phyloP scores from a whole-genome alignment of 2,888 invertebrate genomes.

The Coleophora deauratella region DNA sequence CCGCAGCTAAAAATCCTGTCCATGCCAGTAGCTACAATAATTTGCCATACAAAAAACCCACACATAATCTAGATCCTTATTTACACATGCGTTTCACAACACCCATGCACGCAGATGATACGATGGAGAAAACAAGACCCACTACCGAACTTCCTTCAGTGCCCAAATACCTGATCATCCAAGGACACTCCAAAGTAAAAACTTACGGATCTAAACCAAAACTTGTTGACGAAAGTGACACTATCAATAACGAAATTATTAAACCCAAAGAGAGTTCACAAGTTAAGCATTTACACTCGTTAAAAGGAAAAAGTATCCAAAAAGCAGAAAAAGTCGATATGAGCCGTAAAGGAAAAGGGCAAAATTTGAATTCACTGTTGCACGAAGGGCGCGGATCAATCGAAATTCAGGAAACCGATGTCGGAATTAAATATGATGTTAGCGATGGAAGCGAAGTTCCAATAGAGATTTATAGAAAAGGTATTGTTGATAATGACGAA shows the following conservation, averaged over 20 bases:
- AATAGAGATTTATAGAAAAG: conserved; percentile 74
- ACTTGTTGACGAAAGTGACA: conserved; percentile 44
- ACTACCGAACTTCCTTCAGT: conserved; percentile 68
- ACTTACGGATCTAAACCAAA: conserved; percentile 81
- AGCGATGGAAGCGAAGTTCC: conserved; percentile 68
- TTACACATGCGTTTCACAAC: conserved; percentile 63
- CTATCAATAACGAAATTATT: conserved; percentile 65
- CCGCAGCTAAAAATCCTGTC: conserved; percentile 27
- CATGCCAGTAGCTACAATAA: conserved; percentile 37
- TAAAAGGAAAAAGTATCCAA: conserved; percentile 44
- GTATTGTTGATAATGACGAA: conserved; percentile 73
- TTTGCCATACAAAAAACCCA: conserved; percentile 27
- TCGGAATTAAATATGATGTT: conserved; percentile 74
- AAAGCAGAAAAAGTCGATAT: conserved; percentile 34
- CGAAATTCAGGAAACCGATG: conserved; percentile 72
- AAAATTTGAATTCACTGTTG: conserved; percentile 48
- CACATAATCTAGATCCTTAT: conserved; percentile 50
- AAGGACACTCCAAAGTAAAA: conserved; percentile 90
- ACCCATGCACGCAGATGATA: conserved; percentile 61
- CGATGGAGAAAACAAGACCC: conserved; percentile 26
- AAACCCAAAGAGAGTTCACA: conserved; percentile 64
- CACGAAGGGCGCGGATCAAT: conserved; percentile 62
- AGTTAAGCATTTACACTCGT: conserved; percentile 74
- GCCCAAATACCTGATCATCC: conserved; percentile 85
- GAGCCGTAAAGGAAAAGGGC: not conserved